Conservation (phyloP, 2,113 vertebrate species). For the Orycteropus afer region DNA sequence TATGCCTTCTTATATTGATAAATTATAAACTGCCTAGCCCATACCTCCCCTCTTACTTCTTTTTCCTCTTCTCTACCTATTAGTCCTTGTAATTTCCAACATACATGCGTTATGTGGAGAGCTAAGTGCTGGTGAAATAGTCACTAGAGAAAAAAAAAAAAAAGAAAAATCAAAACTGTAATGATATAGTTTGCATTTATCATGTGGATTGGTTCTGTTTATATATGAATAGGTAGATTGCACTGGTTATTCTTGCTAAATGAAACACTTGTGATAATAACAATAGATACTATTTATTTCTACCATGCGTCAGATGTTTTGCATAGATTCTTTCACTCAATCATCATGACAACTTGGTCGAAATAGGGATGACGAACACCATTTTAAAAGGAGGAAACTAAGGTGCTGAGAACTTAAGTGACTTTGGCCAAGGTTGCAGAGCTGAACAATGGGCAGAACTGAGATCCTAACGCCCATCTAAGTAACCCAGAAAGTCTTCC, state of each 20-base stretch:
- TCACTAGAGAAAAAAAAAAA: neutral
- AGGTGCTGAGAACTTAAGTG: neutral
- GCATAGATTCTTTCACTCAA: constrained; percentile 16
- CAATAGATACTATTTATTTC: constrained; percentile 7
- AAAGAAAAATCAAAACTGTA: neutral
- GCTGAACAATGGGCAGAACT: neutral
- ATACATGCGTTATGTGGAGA: neutral
- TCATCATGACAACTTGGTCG: neutral
- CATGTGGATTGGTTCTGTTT: neutral
- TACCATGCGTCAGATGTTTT: constrained; percentile 50
- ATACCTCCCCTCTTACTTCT: neutral
- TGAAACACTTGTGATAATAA: constrained; percentile 53
- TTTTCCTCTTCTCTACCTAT: neutral
- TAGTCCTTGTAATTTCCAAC: neutral
- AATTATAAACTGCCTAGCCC: neutral
- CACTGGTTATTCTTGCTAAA: constrained; percentile 33
- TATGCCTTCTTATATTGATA: neutral
- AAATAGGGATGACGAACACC: neutral
- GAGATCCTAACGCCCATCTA: neutral
- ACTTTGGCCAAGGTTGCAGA: constrained; percentile 13
- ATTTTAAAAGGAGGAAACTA: constrained; percentile 4
- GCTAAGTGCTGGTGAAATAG: neutral
- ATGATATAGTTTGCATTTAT: neutral
- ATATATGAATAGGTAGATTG: constrained; percentile 24
- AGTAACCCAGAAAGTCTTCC: neutral